Percentiles rank a stretch among this genome's conserved stretches.
Evolutionary conservation across 1,140 invertebrate species (phyloP).

Genomic region (Drosophila subpulchrella): DNA sequence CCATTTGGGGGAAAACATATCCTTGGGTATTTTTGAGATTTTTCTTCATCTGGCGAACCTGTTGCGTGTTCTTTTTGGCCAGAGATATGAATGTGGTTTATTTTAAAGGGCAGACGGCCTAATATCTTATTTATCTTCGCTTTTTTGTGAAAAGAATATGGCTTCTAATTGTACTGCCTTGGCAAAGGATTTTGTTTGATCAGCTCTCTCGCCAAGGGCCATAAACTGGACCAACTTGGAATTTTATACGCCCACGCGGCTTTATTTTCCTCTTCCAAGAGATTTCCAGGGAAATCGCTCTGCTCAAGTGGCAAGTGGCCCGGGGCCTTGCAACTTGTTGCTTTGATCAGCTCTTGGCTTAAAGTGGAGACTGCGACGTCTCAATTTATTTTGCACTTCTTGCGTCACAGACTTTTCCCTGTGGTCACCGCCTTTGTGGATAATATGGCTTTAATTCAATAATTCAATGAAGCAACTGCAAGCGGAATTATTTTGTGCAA

Average conservation of each 20-base stretch:
- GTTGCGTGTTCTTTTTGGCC: conserved; percentile 34
- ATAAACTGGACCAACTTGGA: conserved; percentile 25
- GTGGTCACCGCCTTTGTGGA: conserved; percentile 2
- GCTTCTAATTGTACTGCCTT: conserved; percentile 11
- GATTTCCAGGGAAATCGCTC: conserved; percentile 28
- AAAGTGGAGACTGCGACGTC: conserved; percentile 10
- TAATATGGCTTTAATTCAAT: conserved; percentile 12
- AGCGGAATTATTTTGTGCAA: conserved; percentile 2
- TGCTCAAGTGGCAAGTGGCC: conserved; percentile 38
- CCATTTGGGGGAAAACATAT: background rate
- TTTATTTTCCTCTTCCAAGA: conserved; percentile 18
- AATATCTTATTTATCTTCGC: background rate
- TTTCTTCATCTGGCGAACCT: conserved; percentile 43
- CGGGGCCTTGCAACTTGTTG: conserved; percentile 33
- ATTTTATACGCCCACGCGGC: conserved; percentile 19
- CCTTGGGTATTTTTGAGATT: conserved; percentile 20
- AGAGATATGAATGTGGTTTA: background rate
- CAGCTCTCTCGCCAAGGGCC: conserved; percentile 46
- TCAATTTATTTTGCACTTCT: conserved; percentile 32
- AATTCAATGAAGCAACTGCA: conserved; percentile 18
- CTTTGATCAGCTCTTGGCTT: conserved; percentile 40
- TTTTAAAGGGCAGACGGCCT: background rate
- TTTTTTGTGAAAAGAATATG: conserved; percentile 4
- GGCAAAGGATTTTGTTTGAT: conserved; percentile 43
- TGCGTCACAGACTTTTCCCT: background rate